These are phyloP conservation scores for Gymnorhina tibicen DNA, from an alignment of 2,113 vertebrate species.

Conservation along the genomic window DNA sequence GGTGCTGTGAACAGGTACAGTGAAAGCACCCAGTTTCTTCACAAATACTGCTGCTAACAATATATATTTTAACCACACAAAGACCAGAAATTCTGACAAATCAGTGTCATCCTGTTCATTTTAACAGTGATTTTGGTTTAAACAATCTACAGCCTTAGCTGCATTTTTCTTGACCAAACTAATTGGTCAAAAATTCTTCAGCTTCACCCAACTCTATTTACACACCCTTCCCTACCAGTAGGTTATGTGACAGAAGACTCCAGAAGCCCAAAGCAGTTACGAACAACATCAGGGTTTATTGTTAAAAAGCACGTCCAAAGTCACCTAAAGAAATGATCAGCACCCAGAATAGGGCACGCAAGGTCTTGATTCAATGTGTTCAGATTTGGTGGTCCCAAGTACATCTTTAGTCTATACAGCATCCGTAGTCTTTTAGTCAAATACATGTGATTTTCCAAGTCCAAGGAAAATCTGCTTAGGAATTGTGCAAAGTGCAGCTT, in stretches of 20 bases:
- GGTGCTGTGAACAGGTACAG: not conserved
- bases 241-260: not conserved
- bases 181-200: not conserved
- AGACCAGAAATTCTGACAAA: not conserved
- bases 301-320: not conserved
- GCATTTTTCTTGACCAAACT: not conserved
- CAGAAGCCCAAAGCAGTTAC: not conserved
- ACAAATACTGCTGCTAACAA: not conserved
- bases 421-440: not conserved
- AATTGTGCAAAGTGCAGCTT: not conserved
- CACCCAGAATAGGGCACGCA: not conserved
- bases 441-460: not conserved
- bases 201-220: not conserved
- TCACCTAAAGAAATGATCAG: not conserved
- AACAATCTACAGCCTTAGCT: not conserved
- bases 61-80: not conserved
- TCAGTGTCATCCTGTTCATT: not conserved
- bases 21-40: not conserved
- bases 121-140: not conserved
- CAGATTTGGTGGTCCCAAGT: not conserved
- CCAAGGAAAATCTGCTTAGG: not conserved
- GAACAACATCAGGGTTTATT: not conserved
- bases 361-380: not conserved
- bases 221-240: accelerated
- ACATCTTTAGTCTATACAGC: not conserved